Conservation (phyloP, 2,797 vertebrate genomes). For the Bryconaethiops microstoma region DNA sequence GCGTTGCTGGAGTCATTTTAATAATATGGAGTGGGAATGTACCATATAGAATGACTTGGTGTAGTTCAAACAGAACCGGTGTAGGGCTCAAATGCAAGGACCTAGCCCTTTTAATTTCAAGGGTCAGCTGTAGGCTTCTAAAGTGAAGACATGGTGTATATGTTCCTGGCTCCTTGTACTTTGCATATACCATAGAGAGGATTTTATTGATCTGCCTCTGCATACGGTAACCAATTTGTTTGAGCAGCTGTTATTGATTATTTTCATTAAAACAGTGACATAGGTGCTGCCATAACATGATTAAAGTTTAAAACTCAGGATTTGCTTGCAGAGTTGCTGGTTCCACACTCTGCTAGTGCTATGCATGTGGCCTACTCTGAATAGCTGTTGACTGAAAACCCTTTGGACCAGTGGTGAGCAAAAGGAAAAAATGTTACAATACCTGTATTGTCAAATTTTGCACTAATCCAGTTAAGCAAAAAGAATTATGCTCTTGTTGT, state of each 20-base stretch:
- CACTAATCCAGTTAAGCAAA: too few species aligned
- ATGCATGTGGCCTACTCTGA: neutral
- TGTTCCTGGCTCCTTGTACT: neutral
- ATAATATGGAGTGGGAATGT: neutral
- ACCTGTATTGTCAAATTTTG: too few species aligned
- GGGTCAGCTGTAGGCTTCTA: neutral
- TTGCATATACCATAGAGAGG: neutral
- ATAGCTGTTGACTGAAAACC: neutral
- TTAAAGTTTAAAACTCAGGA: neutral
- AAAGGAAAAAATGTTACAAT: too few species aligned
- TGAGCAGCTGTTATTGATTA: neutral
- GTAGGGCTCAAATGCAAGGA: neutral
- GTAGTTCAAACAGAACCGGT: neutral
- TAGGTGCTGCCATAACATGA: neutral
- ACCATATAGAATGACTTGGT: conserved; percentile 1
- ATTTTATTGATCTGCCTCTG: neutral
- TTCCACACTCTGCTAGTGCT: neutral
- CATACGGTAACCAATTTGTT: neutral
- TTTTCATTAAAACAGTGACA: neutral
- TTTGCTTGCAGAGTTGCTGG: neutral
- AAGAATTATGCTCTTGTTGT: too few species aligned
- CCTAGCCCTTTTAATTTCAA: conserved; percentile 1
- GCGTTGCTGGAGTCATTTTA: conserved; percentile 6
- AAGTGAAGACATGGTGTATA: neutral
- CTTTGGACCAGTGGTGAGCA: too few species aligned